Evolutionary conservation across 2,888 invertebrate species (phyloP).

Genomic region (Strigamia transsilvanica): DNA sequence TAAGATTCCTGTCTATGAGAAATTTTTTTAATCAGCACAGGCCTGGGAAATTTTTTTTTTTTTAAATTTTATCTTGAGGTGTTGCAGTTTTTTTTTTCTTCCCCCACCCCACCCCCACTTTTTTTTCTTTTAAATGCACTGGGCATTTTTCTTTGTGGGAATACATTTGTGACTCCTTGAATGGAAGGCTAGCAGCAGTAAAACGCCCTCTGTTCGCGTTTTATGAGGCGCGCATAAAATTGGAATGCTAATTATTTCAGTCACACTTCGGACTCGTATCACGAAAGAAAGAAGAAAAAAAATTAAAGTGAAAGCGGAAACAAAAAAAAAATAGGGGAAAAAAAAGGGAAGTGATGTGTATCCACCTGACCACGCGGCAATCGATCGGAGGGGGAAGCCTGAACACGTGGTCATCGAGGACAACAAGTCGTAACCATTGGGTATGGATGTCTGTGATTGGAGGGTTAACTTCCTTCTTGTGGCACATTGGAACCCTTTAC

Average conservation of each 20-base stretch:
- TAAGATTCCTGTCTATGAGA: constrained; percentile 52
- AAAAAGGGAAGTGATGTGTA: constrained; percentile 38
- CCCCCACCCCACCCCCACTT: neutral
- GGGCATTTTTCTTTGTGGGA: constrained; percentile 42
- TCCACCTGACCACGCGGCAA: constrained; percentile 41
- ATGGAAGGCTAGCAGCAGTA: constrained; percentile 53
- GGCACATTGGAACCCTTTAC: constrained; percentile 6
- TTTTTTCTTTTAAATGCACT: neutral
- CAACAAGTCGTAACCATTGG: constrained; percentile 42
- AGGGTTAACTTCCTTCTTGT: constrained; percentile 5
- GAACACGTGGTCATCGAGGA: constrained; percentile 37
- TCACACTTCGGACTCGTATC: constrained; percentile 51
- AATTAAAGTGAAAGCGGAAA: constrained; percentile 44
- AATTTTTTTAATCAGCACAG: constrained; percentile 52
- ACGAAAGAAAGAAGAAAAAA: constrained; percentile 36
- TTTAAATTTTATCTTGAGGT: constrained; percentile 13
- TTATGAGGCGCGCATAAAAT: constrained; percentile 53
- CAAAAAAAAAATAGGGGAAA: neutral
- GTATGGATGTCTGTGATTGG: constrained; percentile 42
- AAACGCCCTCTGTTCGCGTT: constrained; percentile 52
- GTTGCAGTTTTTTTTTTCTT: constrained; percentile 19
- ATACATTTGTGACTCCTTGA: constrained; percentile 51
- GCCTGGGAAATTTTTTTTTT: neutral
- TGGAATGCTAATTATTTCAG: constrained; percentile 54
- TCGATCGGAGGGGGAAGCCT: constrained; percentile 17